Conservation (phyloP, 35 echinoderm and acorn worm genomes). For the Ptychodera flava region DNA sequence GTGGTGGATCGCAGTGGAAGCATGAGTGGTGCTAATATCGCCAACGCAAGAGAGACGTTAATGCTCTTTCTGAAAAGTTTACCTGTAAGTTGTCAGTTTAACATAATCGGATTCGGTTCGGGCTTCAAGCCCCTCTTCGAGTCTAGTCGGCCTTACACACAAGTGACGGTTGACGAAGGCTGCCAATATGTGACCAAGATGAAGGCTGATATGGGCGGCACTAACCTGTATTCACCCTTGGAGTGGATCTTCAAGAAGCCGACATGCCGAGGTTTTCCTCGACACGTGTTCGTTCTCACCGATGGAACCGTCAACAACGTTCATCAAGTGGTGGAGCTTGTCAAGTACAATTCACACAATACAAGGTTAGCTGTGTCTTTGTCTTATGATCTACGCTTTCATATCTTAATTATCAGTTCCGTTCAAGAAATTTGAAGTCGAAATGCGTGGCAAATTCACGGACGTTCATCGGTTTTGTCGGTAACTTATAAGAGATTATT, state of each 20-base stretch:
- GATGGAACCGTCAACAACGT: conserved; percentile 79
- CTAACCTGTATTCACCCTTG: conserved; percentile 64
- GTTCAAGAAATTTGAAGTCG: no score
- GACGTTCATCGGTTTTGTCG: no score
- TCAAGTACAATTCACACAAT: conserved; percentile 43
- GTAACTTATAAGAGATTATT: no score
- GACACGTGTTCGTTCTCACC: conserved; percentile 83
- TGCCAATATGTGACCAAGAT: conserved; percentile 78
- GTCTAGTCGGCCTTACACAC: conserved; percentile 86
- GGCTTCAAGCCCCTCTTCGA: conserved; percentile 88
- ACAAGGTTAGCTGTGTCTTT: conserved; percentile 64
- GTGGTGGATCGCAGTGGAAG: conserved; percentile 84
- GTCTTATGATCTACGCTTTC: no score
- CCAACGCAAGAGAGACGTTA: conserved; percentile 83
- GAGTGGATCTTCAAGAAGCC: conserved; percentile 75
- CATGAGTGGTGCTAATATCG: conserved; percentile 95
- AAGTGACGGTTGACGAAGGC: conserved; percentile 79
- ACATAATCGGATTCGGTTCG: conserved; percentile 91
- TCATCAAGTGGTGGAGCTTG: conserved; percentile 72
- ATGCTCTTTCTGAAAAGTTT: conserved; percentile 95
- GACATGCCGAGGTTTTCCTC: conserved; percentile 59
- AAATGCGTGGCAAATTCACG: no score
- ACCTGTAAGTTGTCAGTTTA: conserved; percentile 82
- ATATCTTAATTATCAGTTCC: no score
- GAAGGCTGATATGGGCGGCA: conserved; percentile 77